Percentiles rank a stretch among this genome's conserved stretches.
Conservation (phyloP, 2,888 invertebrate genomes). For the Oscheius sp. region DNA sequence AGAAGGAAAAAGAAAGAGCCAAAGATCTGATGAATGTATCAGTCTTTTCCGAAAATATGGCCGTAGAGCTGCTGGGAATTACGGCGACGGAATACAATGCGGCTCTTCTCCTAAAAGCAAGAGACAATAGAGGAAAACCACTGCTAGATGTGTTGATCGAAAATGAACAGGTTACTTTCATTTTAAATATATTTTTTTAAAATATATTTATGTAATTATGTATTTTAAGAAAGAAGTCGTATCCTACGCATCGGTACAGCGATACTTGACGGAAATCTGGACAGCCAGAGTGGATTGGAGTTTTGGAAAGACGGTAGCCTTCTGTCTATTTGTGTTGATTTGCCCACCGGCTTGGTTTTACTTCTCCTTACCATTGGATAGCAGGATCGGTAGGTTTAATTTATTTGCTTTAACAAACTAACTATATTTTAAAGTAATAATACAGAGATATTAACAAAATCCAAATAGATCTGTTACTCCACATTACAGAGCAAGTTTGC, state of each 20-base stretch:
- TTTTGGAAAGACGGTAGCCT: constrained; percentile 87
- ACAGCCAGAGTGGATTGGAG: constrained; percentile 95
- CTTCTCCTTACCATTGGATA: constrained; percentile 68
- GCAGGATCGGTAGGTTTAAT: constrained; percentile 52
- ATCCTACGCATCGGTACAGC: constrained; percentile 72
- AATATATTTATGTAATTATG: not conserved
- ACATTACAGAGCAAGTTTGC: too few species aligned
- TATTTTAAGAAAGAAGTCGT: constrained; percentile 68
- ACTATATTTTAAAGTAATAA: not conserved
- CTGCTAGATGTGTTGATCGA: constrained; percentile 83
- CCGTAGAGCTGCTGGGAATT: constrained; percentile 85
- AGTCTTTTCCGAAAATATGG: constrained; percentile 96
- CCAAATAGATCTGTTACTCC: too few species aligned
- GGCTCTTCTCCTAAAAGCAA: constrained; percentile 90
- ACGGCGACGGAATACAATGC: constrained; percentile 79
- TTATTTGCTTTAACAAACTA: not conserved
- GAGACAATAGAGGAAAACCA: constrained; percentile 90
- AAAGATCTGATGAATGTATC: constrained; percentile 94
- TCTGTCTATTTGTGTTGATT: constrained; percentile 89
- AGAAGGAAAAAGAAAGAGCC: constrained; percentile 81
- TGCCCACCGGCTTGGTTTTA: constrained; percentile 85
- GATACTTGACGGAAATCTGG: constrained; percentile 86
- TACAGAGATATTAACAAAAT: too few species aligned
- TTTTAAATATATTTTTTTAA: not conserved
- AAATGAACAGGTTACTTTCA: constrained; percentile 83